phyloP scores from a whole-genome alignment of 2,888 invertebrate genomes.

The Aporophyla nigra region DNA sequence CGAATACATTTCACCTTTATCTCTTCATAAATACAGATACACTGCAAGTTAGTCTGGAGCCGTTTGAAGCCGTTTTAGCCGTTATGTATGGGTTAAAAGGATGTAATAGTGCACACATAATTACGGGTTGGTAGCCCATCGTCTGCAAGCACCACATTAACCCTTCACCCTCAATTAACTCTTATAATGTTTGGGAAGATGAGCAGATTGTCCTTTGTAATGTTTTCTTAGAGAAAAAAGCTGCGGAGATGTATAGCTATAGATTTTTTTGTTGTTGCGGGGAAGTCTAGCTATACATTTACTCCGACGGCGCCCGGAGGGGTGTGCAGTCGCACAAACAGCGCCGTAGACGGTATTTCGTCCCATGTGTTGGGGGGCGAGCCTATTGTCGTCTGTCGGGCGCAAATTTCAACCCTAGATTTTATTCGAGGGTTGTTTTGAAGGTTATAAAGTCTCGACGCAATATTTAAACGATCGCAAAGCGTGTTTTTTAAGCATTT shows the following conservation, averaged over 20 bases:
- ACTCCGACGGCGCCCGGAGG: constrained; percentile 45
- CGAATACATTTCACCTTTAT: constrained; percentile 14
- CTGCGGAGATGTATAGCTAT: constrained; percentile 1
- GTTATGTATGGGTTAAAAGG: constrained; percentile 32
- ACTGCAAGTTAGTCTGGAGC: constrained; percentile 29
- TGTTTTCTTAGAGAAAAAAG: constrained; percentile 40
- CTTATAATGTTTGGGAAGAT: constrained; percentile 41
- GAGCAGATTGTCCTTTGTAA: constrained; percentile 35
- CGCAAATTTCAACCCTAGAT: constrained; percentile 54
- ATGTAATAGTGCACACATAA: constrained; percentile 56
- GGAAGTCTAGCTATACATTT: constrained; percentile 5
- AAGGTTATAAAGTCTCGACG: constrained; percentile 48
- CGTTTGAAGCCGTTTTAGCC: constrained; percentile 44
- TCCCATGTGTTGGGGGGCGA: constrained; percentile 52
- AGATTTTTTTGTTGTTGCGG: constrained; percentile 10
- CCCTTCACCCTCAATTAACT: constrained; percentile 54
- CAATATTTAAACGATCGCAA: constrained; percentile 41
- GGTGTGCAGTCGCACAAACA: constrained; percentile 58
- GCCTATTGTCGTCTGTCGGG: constrained; percentile 58
- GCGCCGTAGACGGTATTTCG: constrained; percentile 56
- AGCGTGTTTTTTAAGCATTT: constrained; percentile 10
- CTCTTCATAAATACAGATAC: constrained; percentile 6
- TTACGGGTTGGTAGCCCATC: constrained; percentile 44
- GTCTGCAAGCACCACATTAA: constrained; percentile 53
- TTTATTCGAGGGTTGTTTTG: constrained; percentile 49